Conservation (phyloP, 2,113 vertebrate species). For the Thunnus maccoyii region DNA sequence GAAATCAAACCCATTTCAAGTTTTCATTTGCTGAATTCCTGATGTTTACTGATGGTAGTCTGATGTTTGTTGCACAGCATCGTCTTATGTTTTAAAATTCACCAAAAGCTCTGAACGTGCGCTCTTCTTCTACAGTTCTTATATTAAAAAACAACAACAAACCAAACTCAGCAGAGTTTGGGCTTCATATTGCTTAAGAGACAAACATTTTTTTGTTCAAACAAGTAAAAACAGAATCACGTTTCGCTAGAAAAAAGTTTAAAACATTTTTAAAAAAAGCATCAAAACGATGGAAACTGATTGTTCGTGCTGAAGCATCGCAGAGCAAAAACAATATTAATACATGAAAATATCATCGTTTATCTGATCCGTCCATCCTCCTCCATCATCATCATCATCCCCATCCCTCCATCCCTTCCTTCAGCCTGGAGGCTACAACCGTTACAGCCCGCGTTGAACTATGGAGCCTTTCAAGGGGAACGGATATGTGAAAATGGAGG, state of each 20-base stretch:
- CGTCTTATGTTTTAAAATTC: no score
- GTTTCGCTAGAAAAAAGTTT: neutral
- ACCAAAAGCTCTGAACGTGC: no score
- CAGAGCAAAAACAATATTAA: conserved; percentile 8
- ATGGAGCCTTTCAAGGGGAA: neutral
- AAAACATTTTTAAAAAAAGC: conserved; percentile 22
- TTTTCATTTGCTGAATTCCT: no score
- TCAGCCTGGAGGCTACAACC: neutral
- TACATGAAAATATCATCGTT: neutral
- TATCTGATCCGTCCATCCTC: neutral
- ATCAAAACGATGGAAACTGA: conserved; percentile 2
- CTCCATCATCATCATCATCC: neutral
- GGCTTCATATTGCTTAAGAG: conserved; percentile 47
- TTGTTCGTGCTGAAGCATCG: conserved; percentile 14
- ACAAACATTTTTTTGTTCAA: conserved; percentile 9
- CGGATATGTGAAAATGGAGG: neutral
- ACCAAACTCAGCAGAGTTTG: conserved; percentile 1
- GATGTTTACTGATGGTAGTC: neutral
- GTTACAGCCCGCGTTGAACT: no score
- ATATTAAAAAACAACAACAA: neutral
- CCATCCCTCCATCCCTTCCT: neutral
- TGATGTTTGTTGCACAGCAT: neutral
- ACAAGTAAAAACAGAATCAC: conserved; percentile 25
- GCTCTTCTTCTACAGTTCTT: neutral
- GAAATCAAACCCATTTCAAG: neutral